Base-by-base conservation (phyloP, 2,888 invertebrate genomes). In the Podotricha telesiphe region DNA sequence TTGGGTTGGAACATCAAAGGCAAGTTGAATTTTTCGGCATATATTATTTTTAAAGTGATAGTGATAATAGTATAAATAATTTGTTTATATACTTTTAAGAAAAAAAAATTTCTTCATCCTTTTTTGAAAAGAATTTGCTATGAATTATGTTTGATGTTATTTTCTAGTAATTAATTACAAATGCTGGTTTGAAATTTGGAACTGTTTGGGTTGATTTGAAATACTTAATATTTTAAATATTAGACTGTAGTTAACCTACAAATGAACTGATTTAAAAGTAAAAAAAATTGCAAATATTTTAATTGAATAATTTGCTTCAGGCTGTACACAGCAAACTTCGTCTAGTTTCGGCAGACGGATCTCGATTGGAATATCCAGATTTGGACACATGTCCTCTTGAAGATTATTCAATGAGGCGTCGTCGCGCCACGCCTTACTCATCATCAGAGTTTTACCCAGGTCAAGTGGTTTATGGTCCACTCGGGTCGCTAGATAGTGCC, bases 1-100 rank as follows among this genome's bases (percentile, higher is more conserved):
- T 0, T 98, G 97, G 98, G 96, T 98, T 64, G 98, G 98, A 62
- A 96, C 96, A 69, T 95, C 97, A n/a, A 95, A 95, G 87, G 93
- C 92, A 71, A 85, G 86, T 50, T 80, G 28, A 28, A 28, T 28
- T 28, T 28, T 28, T n/a, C n/a, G n/a, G n/a, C n/a, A n/a, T n/a
- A n/a, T n/a, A n/a, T n/a, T n/a, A n/a, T n/a, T n/a, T n/a, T n/a
- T n/a, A n/a, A n/a, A n/a, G n/a, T n/a, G n/a, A n/a, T n/a, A n/a
- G n/a, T n/a, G n/a, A n/a, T n/a, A n/a, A n/a, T n/a, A n/a, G n/a
- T n/a, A n/a, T n/a, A n/a, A n/a, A n/a, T n/a, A n/a, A n/a, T n/a
- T n/a, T n/a, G n/a, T n/a, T n/a, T n/a, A n/a, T n/a, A n/a, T n/a
- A n/a, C n/a, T n/a, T n/a, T n/a, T n/a, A n/a, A n/a, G n/a, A n/a